These are phyloP conservation scores for Gallinago jamesoni DNA, from an alignment of 2,113 vertebrate genomes.

Conservation along the genomic window DNA sequence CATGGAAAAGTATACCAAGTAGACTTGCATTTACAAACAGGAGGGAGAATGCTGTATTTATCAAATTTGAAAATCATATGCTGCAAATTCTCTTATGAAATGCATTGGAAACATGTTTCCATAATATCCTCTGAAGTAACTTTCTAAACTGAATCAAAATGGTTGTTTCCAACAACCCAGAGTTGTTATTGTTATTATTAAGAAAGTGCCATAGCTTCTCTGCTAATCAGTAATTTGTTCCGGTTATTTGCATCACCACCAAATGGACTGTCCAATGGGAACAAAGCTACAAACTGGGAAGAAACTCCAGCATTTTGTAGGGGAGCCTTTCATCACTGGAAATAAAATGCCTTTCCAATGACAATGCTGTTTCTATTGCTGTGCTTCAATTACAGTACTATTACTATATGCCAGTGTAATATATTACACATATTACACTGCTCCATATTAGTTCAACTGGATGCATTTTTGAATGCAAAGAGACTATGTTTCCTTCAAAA, in stretches of 20 bases:
- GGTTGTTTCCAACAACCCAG: background rate
- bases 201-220: background rate
- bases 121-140: background rate
- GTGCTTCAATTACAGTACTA: background rate
- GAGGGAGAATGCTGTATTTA: background rate
- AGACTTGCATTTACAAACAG: background rate
- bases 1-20: background rate
- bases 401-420: too few species aligned
- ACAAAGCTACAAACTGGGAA: background rate
- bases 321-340: background rate
- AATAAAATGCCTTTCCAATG: background rate
- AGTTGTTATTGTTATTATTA: background rate
- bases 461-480: background rate
- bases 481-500: background rate
- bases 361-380: background rate
- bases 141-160: background rate
- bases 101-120: background rate
- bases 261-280: background rate
- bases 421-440: background rate
- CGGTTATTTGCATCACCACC: background rate
- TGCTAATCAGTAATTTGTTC: background rate
- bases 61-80: background rate
- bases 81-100: background rate
- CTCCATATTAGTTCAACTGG: background rate
- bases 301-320: background rate